A percentile compares a stretch with the other conserved stretches of the same genome.
Evolutionary conservation across 2,113 vertebrate genomes (phyloP).

Genomic region (Nothobranchius kuhntae): DNA sequence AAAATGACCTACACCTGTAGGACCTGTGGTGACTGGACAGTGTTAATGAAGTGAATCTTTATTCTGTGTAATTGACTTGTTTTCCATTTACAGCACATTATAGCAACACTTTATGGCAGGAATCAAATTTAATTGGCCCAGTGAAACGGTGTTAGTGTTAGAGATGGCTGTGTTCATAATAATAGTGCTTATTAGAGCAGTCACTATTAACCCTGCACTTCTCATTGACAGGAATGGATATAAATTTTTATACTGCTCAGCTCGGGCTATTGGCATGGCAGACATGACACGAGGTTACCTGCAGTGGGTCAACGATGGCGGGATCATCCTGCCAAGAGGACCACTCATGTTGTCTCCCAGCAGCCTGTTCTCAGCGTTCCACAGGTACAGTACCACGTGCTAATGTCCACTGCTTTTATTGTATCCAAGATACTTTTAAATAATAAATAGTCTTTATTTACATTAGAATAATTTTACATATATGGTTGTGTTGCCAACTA

Average conservation of each 20-base stretch:
- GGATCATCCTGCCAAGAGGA: conserved; percentile 92
- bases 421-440: neutral
- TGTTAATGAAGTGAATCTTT: neutral
- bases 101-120: conserved; percentile 3
- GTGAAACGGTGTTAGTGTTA: conserved; percentile 36
- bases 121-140: conserved; percentile 3
- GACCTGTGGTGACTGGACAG: neutral
- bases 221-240: conserved; percentile 88
- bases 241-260: conserved; percentile 98
- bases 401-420: neutral
- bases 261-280: conserved; percentile 97
- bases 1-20: conserved; percentile 3
- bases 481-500: neutral
- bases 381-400: conserved; percentile 81
- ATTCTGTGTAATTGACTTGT: neutral
- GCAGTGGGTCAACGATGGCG: conserved; percentile 97
- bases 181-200: conserved; percentile 1
- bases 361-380: conserved; percentile 97
- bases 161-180: conserved; percentile 19
- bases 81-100: neutral
- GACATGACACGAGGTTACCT: conserved; percentile 97
- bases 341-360: conserved; percentile 97
- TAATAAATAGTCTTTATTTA: neutral
- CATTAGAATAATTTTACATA: neutral
- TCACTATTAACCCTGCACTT: conserved; percentile 12